Evolutionary conservation across 1,140 invertebrate species (phyloP).

Genomic region (Drosophila nigrodunni): DNA sequence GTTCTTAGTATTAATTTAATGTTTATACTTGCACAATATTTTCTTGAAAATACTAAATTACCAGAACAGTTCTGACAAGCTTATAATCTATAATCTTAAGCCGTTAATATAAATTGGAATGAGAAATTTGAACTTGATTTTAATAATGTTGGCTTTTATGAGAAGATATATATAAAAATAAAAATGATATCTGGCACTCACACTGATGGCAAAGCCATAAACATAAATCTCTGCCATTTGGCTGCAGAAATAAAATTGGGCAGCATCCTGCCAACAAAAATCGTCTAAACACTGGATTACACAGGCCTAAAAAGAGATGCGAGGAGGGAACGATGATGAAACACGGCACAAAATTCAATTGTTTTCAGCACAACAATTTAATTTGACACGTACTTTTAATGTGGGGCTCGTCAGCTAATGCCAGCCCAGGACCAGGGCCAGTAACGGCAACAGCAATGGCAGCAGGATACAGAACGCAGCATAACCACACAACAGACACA

Average conservation of each 20-base stretch:
- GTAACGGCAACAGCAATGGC: too few relatives aligned
- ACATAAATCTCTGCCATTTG: constrained; percentile 77
- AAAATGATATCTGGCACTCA: constrained; percentile 20
- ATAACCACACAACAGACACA: constrained; percentile 20
- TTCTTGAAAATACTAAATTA: too few relatives aligned
- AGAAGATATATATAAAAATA: not conserved
- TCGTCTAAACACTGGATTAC: constrained; percentile 55
- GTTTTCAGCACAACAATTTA: constrained; percentile 79
- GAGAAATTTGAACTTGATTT: not conserved
- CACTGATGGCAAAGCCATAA: constrained; percentile 46
- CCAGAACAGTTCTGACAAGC: too few relatives aligned
- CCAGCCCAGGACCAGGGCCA: constrained; percentile 23
- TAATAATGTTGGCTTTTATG: not conserved
- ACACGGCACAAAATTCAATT: constrained; percentile 77
- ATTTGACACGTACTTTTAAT: constrained; percentile 82
- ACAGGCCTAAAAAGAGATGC: constrained; percentile 33
- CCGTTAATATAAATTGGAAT: too few relatives aligned
- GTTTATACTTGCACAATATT: too few relatives aligned
- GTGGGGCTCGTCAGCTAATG: constrained; percentile 67
- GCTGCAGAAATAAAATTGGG: constrained; percentile 62
- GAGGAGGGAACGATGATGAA: constrained; percentile 49
- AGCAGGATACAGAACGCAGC: constrained; percentile 14
- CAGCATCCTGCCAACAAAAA: constrained; percentile 45
- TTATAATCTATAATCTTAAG: too few relatives aligned
- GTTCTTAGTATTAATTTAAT: too few relatives aligned